phyloP scores from a whole-genome alignment of 2,797 vertebrate genomes.

The Falco berigora region DNA sequence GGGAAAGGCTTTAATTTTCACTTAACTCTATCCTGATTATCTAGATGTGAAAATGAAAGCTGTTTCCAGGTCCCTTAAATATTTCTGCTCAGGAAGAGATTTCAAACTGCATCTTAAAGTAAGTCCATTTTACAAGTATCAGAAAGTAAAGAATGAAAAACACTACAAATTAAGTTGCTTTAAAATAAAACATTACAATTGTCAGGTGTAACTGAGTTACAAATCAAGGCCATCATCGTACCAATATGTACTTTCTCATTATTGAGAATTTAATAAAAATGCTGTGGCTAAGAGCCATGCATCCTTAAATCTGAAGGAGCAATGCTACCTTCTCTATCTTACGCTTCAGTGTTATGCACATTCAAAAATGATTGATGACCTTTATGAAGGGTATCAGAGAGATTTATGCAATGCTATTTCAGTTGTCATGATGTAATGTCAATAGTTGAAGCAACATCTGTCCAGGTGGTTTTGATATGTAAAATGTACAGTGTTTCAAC shows the following conservation, averaged over 20 bases:
- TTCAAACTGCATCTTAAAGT: background rate
- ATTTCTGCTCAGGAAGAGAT: background rate
- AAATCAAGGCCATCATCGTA: background rate
- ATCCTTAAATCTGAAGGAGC: background rate
- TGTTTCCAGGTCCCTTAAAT: background rate
- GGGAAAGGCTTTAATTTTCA: background rate
- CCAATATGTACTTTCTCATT: background rate
- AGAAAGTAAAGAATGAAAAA: background rate
- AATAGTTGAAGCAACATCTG: constrained; percentile 14
- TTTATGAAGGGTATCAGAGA: constrained; percentile 24
- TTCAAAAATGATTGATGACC: constrained; percentile 15
- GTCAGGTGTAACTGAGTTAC: background rate
- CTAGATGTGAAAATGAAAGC: background rate
- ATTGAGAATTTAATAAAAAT: background rate
- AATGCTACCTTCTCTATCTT: background rate
- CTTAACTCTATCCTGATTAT: background rate
- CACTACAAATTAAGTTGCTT: background rate
- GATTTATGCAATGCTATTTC: constrained; percentile 47
- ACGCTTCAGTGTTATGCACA: background rate
- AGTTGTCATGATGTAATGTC: constrained; percentile 35
- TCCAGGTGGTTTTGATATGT: constrained; percentile 55
- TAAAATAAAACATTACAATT: background rate
- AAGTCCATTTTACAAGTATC: background rate
- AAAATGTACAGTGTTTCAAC: constrained; percentile 30
- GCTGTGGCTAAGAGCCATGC: background rate